phyloP scores from a whole-genome alignment of 2,797 vertebrate genomes.

The Bovichtus variegatus region DNA sequence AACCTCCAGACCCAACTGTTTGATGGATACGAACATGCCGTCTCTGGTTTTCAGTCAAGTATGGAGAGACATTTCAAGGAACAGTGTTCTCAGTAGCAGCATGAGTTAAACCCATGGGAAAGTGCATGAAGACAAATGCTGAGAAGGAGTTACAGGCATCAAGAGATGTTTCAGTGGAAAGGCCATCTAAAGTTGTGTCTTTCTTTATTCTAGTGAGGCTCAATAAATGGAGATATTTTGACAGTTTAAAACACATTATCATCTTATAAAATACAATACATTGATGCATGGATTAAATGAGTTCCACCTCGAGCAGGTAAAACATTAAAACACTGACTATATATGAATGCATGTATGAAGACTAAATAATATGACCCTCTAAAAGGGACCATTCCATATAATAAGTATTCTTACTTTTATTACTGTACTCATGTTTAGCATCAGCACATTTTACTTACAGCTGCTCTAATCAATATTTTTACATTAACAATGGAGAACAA shows the following conservation, averaged over 20 bases:
- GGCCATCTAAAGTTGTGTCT: neutral
- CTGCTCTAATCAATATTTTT: neutral
- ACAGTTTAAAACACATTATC: neutral
- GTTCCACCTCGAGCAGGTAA: neutral
- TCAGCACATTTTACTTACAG: neutral
- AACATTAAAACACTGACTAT: neutral
- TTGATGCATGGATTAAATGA: neutral
- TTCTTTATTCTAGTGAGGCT: neutral
- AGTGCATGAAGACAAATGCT: neutral
- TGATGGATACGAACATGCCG: conserved; percentile 39
- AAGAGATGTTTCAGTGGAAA: too few species aligned
- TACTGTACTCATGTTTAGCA: neutral
- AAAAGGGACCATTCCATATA: neutral
- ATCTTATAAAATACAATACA: neutral
- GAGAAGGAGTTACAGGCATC: neutral
- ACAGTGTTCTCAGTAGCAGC: neutral
- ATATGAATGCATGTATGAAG: too few species aligned
- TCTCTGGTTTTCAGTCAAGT: conserved; percentile 30
- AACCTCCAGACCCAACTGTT: conserved; percentile 41
- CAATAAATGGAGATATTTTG: neutral
- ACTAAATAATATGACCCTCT: neutral
- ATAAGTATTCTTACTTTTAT: neutral
- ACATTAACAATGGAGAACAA: neutral
- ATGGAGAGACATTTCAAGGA: neutral
- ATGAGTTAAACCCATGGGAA: neutral